These are phyloP conservation scores for Stichopus horrens DNA, from an alignment of 53 echinoderm and acorn worm species.

Conservation along the genomic window DNA sequence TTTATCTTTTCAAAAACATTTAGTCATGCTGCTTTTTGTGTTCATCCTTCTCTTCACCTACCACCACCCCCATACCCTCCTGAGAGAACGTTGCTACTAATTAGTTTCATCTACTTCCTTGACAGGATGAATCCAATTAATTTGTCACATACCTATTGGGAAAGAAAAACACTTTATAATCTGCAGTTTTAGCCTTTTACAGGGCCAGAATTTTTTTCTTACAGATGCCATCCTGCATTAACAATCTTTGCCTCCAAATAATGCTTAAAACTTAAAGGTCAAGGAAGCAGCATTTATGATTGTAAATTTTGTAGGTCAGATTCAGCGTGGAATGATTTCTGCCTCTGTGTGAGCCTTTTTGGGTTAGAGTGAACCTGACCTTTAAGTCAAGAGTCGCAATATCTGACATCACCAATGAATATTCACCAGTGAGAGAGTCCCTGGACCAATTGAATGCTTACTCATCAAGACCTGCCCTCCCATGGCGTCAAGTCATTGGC, in stretches of 20 bases:
- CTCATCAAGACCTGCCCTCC: slow-evolving; percentile 38
- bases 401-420: slow-evolving; percentile 24
- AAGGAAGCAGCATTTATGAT: slow-evolving; percentile 6
- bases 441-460: slow-evolving; percentile 18
- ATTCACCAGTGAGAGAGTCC: slow-evolving; percentile 9
- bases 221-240: too few relatives aligned
- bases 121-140: too few relatives aligned
- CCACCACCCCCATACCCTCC: too few relatives aligned
- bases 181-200: too few relatives aligned
- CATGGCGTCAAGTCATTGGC: slow-evolving; percentile 49
- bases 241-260: not conserved
- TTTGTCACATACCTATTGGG: too few relatives aligned
- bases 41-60: too few relatives aligned
- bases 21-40: too few relatives aligned
- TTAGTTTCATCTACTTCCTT: too few relatives aligned
- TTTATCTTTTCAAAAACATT: too few relatives aligned
- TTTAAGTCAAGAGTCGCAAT: slow-evolving; percentile 36
- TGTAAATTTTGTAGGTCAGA: slow-evolving; percentile 39
- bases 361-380: slow-evolving; percentile 28
- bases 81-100: too few relatives aligned
- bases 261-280: slow-evolving; percentile 21
- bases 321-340: slow-evolving; percentile 11
- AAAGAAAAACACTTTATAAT: too few relatives aligned
- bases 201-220: too few relatives aligned
- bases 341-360: slow-evolving; percentile 33